Evolutionary conservation across 2,797 vertebrate genomes (phyloP), one percentile per base, ranked within the genome.

Genomic region (Poecilia gillii): DNA sequence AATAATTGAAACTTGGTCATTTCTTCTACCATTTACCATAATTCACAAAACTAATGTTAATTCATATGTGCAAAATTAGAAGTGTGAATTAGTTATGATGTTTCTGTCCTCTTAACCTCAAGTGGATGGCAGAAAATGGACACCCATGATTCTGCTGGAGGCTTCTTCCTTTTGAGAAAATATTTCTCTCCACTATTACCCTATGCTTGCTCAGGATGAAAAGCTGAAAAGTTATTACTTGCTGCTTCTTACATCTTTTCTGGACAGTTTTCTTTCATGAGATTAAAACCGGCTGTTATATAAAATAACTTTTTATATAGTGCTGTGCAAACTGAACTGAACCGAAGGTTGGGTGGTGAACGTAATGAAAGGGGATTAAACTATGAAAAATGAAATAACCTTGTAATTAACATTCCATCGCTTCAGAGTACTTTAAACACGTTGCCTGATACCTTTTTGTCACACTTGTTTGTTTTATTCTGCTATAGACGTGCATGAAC

Each of bases 401-500:
- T 14, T 23, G 16, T 64, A 51, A 25, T 23, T 70, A 12, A 11
- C 6, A 64, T 23, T 39, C 16, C 59, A 20, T 25, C 31, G 13
- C 47, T 49, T 4, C 0, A 39, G 36, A 43, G 39, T 8, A 55
- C 20, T 53, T 33, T 51, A 45, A n/a, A 31, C 51, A 46, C 20
- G 41, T 43, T 73, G 28, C 20, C n/a, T 45, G 47, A 47, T 41
- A 20, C 46, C 1, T 53, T 59, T 79, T 39, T 31, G 47, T 76
- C 20, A 23, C 41, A 16, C 43, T 66, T 73, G 43, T 49, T 45
- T 31, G 18, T 46, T 73, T 75, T 72, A 74, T 47, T 39, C 77
- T 59, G n/a, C 6, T 57, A 2, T 1, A 78, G 55, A 78, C 84
- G 73, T 66, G 73, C 23, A n/a, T 76, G 6, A 36, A 18, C 64